Conservation (phyloP, 2,797 vertebrate species). For the Oceanodroma leucorhoa region DNA sequence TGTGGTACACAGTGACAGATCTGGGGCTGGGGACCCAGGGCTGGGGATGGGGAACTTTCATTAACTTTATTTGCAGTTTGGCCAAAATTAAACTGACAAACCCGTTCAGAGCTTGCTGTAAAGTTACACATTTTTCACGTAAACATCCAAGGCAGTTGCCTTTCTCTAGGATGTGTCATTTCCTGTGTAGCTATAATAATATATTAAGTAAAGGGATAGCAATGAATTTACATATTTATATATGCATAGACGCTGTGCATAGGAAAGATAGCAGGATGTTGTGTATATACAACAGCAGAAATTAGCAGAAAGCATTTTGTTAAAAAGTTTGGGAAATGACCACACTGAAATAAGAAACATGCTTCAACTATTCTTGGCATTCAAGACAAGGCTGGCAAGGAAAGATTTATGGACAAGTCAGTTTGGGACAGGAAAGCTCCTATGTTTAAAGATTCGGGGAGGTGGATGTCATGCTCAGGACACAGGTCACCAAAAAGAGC, state of each 20-base stretch:
- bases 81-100: background rate
- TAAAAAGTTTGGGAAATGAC: background rate
- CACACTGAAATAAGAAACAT: background rate
- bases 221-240: conserved; percentile 6
- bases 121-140: conserved; percentile 12
- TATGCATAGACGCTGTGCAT: background rate
- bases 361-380: conserved; percentile 20
- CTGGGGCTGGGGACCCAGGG: background rate
- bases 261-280: background rate
- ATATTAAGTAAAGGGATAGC: conserved; percentile 19
- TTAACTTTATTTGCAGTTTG: background rate
- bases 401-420: background rate
- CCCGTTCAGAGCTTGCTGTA: background rate
- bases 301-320: background rate
- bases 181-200: conserved; percentile 42
- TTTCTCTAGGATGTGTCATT: conserved; percentile 54
- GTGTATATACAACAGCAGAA: background rate
- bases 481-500: conserved; percentile 15
- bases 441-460: background rate
- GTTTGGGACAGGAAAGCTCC: conserved; percentile 13
- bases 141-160: conserved; percentile 39
- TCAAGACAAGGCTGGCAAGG: background rate
- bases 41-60: background rate
- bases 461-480: background rate
- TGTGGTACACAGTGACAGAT: background rate